phyloP scores from a whole-genome alignment of 2,797 vertebrate species.

The Protosalanx chinensis region DNA sequence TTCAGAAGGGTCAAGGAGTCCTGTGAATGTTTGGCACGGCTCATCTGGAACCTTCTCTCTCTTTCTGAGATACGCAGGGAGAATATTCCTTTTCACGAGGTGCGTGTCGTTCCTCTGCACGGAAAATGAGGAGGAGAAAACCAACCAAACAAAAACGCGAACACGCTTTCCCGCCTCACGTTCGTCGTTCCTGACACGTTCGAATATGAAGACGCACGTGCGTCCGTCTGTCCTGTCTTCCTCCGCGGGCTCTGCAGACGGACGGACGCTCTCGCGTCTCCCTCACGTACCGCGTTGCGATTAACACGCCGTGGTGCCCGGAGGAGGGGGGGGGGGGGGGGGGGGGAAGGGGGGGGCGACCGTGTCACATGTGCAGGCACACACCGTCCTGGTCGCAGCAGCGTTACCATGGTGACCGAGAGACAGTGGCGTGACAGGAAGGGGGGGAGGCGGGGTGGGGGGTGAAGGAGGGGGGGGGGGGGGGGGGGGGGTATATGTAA shows the following conservation, averaged over 20 bases:
- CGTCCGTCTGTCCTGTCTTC: conserved; percentile 27
- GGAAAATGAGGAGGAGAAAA: conserved; percentile 28
- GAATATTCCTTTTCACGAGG: conserved; percentile 41
- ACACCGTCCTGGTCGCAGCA: conserved; percentile 1
- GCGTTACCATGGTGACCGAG: conserved; percentile 41
- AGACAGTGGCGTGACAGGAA: conserved; percentile 35
- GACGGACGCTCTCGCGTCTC: conserved; percentile 22
- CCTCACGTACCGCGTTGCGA: too few species aligned
- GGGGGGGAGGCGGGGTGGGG: too few species aligned
- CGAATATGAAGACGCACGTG: conserved; percentile 30
- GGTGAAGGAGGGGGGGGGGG: too few species aligned
- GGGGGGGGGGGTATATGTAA: conserved; percentile 17
- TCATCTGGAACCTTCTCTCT: background rate
- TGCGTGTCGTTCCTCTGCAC: conserved; percentile 53
- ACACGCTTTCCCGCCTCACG: conserved; percentile 55
- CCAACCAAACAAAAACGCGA: too few species aligned
- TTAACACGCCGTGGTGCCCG: too few species aligned
- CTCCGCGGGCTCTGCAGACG: conserved; percentile 10
- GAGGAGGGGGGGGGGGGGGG: too few species aligned
- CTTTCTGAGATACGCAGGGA: conserved; percentile 48
- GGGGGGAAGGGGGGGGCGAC: too few species aligned
- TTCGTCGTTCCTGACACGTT: conserved; percentile 59
- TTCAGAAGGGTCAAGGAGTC: conserved; percentile 67
- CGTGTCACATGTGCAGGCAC: conserved; percentile 39
- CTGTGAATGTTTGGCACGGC: conserved; percentile 58